phyloP scores from a whole-genome alignment of 2,797 vertebrate genomes.

The Gallirallus australis region DNA sequence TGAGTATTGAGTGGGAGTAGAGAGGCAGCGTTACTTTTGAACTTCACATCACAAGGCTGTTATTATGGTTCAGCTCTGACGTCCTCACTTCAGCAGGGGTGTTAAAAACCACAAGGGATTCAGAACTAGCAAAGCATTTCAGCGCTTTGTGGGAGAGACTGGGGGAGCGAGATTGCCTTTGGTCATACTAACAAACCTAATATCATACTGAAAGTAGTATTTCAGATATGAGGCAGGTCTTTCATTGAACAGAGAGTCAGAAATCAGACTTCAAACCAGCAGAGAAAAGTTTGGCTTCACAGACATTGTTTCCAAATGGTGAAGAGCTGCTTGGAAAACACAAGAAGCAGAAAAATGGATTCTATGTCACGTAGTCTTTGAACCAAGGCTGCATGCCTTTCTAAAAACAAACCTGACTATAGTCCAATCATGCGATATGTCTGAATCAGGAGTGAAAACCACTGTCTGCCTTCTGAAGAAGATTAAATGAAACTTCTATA shows the following conservation, averaged over 20 bases:
- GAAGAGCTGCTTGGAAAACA: not conserved
- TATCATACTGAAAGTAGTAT: not conserved
- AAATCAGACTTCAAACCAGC: not conserved
- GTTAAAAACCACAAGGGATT: slow-evolving; percentile 33
- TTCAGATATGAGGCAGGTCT: not conserved
- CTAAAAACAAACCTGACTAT: not conserved
- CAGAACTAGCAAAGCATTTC: slow-evolving; percentile 37
- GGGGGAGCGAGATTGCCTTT: not conserved
- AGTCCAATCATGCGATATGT: not conserved
- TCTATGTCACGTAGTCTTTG: not conserved
- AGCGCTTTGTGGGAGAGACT: slow-evolving; percentile 7
- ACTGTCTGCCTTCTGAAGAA: not conserved
- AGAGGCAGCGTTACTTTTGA: slow-evolving; percentile 3
- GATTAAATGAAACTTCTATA: not conserved
- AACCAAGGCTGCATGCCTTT: not conserved
- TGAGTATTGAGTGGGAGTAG: slow-evolving; percentile 49
- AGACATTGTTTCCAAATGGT: not conserved
- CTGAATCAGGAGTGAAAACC: not conserved
- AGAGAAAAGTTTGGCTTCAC: not conserved
- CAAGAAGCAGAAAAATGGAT: not conserved
- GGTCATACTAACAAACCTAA: slow-evolving; percentile 29
- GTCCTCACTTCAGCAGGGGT: slow-evolving; percentile 40
- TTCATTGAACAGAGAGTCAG: not conserved
- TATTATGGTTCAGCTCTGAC: slow-evolving; percentile 49
- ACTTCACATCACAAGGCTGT: slow-evolving; percentile 32